Evolutionary conservation across 2,888 invertebrate genomes (phyloP), one percentile per base, ranked within the genome.

Genomic region (Caenorhabditis sp.): DNA sequence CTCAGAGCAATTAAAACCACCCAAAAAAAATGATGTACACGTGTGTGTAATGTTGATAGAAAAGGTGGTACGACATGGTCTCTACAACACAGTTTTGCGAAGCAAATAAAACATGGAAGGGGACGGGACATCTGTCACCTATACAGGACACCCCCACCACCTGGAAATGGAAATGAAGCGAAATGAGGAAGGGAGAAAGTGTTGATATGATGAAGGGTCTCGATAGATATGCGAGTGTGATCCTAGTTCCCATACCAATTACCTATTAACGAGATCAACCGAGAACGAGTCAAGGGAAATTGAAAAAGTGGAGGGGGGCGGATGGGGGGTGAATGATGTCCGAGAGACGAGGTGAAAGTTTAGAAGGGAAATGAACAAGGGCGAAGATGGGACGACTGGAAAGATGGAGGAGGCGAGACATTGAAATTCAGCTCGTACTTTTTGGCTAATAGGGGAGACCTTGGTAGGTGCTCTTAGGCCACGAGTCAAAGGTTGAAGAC

Each of bases 401-500:
- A n/a, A n/a, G n/a, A n/a, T n/a, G n/a, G n/a, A n/a, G n/a, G n/a
- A n/a, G n/a, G n/a, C n/a, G n/a, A n/a, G 68, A 59, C 44, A 76
- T 76, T 76, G 68, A 76, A 76, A 76, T 76, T 68, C 76, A 76
- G 68, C 76, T 76, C 76, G 76, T 61, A 76, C 68, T 68, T 68
- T 63, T 63, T 47, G 24, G 10, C 6, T 24, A 2, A 12, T 44
- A 6, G 22, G 51, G 5, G n/a, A 16, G 14, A 44, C 14, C n/a
- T 44, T 44, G 10, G 19, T n/a, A 47, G 19, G 47, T 19, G 47
- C 19, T 19, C 19, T n/a, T n/a, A n/a, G n/a, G n/a, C n/a, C n/a
- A n/a, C n/a, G n/a, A n/a, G n/a, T n/a, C n/a, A n/a, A n/a, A n/a
- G n/a, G n/a, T n/a, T n/a, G n/a, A n/a, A n/a, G n/a, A n/a, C n/a